These are phyloP conservation scores for Sinocyclocheilus rhinocerous DNA, from an alignment of 2,113 vertebrate genomes.

Conservation along the genomic window DNA sequence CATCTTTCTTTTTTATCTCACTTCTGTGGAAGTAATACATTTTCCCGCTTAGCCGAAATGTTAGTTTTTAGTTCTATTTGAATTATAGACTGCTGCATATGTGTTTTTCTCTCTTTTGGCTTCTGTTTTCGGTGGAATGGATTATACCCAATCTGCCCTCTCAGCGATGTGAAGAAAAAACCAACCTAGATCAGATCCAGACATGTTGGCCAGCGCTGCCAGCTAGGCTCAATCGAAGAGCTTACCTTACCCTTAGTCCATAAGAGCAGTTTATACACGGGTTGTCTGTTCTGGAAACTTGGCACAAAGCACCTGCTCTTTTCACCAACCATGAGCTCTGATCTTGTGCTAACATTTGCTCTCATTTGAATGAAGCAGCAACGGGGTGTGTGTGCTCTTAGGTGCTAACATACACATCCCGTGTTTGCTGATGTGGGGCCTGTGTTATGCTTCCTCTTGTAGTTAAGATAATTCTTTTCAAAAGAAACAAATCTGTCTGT, in stretches of 20 bases:
- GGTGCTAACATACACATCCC: neutral
- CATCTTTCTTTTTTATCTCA: constrained; percentile 32
- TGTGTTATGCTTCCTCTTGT: neutral
- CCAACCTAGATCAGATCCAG: constrained; percentile 34
- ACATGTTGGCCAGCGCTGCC: neutral
- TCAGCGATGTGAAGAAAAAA: constrained; percentile 25
- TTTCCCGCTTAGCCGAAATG: constrained; percentile 11
- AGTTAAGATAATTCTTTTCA: neutral
- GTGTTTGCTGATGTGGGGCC: constrained; percentile 18
- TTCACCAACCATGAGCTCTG: constrained; percentile 7
- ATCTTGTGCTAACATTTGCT: constrained; percentile 65
- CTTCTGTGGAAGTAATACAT: constrained; percentile 12
- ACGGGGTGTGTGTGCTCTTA: constrained; percentile 16
- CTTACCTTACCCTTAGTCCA: constrained; percentile 8
- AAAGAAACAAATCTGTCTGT: neutral
- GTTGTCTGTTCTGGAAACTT: constrained; percentile 32
- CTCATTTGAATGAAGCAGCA: neutral
- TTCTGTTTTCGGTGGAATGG: constrained; percentile 2
- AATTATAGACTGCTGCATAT: neutral
- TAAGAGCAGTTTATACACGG: constrained; percentile 34
- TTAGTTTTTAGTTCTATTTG: neutral
- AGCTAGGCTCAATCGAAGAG: constrained; percentile 1
- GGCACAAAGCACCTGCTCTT: constrained; percentile 15
- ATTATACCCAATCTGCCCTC: constrained; percentile 13
- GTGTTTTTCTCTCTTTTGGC: neutral